phyloP scores from a whole-genome alignment of 2,888 invertebrate species.

The Holacanthella duospinosa region DNA sequence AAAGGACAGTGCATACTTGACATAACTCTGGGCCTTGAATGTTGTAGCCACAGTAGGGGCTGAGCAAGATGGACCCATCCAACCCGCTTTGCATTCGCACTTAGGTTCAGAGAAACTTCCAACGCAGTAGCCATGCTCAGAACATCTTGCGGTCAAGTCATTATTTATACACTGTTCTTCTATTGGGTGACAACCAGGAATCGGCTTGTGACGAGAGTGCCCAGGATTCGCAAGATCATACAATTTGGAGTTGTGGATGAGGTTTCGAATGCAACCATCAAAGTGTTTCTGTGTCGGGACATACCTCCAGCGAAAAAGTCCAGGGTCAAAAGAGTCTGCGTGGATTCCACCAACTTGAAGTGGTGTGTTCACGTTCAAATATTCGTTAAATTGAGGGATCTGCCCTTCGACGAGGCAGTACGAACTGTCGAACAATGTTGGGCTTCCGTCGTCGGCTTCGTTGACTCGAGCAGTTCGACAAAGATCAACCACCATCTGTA shows the following conservation, averaged over 20 bases:
- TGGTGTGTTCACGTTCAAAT: constrained; percentile 88
- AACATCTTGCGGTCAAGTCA: constrained; percentile 72
- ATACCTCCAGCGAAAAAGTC: constrained; percentile 79
- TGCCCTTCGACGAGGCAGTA: constrained; percentile 80
- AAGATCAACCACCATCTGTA: constrained; percentile 83
- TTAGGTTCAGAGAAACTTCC: constrained; percentile 66
- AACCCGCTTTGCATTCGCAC: constrained; percentile 92
- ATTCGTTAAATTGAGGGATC: constrained; percentile 90
- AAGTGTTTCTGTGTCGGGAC: constrained; percentile 71
- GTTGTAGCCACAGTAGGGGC: constrained; percentile 79
- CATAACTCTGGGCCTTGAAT: constrained; percentile 86
- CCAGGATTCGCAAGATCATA: constrained; percentile 94
- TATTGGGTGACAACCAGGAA: constrained; percentile 83
- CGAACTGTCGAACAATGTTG: constrained; percentile 76
- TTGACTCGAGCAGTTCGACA: constrained; percentile 81
- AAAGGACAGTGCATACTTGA: constrained; percentile 90
- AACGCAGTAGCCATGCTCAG: constrained; percentile 89
- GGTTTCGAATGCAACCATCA: constrained; percentile 89
- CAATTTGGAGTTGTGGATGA: constrained; percentile 85
- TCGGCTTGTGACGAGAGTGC: constrained; percentile 63
- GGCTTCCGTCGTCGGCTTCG: constrained; percentile 80
- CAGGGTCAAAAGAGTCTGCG: constrained; percentile 78
- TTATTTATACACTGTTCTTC: constrained; percentile 79
- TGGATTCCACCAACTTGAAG: constrained; percentile 89
- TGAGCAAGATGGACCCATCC: constrained; percentile 80